phyloP scores from a whole-genome alignment of 2,888 invertebrate genomes.

The Stenodera caucasica region DNA sequence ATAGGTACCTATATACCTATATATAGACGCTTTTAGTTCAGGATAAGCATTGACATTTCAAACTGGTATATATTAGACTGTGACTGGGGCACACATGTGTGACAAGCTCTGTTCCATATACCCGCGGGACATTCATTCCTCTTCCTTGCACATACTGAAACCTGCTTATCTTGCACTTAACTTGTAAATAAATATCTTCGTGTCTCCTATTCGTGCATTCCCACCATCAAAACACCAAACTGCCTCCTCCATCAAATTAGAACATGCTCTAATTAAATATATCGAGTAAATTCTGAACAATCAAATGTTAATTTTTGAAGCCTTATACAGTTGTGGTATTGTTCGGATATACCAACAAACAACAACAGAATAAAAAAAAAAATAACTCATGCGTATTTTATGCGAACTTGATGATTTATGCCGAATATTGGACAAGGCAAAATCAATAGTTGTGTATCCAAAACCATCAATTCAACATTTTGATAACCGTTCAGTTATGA shows the following conservation, averaged over 20 bases:
- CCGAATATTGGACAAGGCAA: slow-evolving; percentile 36
- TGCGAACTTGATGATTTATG: slow-evolving; percentile 47
- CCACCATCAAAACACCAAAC: no score
- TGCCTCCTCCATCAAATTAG: no score
- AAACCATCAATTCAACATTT: slow-evolving; percentile 55
- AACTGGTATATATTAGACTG: slow-evolving; percentile 47
- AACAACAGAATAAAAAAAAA: not conserved
- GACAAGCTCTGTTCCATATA: slow-evolving; percentile 28
- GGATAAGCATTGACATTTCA: slow-evolving; percentile 52
- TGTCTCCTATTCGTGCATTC: not conserved
- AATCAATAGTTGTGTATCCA: slow-evolving; percentile 49
- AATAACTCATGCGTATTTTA: slow-evolving; percentile 34
- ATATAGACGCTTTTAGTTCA: slow-evolving; percentile 17
- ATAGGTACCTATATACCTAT: not conserved
- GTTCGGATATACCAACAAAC: no score
- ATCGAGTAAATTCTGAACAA: no score
- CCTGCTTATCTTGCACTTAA: slow-evolving; percentile 15
- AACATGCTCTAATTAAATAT: no score
- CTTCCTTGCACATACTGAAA: slow-evolving; percentile 19
- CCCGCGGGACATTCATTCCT: slow-evolving; percentile 36
- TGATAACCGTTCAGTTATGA: slow-evolving; percentile 57
- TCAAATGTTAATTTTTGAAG: no score
- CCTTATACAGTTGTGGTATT: no score
- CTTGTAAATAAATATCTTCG: slow-evolving; percentile 12
- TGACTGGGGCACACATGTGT: slow-evolving; percentile 38